These are phyloP conservation scores for Bubalus kerabau DNA, from an alignment of 2,113 vertebrate species.

Conservation along the genomic window DNA sequence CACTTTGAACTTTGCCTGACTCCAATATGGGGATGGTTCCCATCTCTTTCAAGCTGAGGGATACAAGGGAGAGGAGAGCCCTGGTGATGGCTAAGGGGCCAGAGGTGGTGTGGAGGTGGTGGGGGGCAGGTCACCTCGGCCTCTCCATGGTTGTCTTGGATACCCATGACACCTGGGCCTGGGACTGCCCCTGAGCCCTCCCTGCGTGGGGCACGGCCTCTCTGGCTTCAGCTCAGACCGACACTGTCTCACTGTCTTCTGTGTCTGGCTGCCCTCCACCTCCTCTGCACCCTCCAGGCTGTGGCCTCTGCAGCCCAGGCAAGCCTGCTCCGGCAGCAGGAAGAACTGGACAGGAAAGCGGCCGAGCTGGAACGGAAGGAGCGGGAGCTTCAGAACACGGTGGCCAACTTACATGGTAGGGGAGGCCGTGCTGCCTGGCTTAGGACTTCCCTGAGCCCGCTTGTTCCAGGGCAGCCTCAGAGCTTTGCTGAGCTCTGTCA, in stretches of 20 bases:
- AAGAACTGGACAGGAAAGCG: constrained; percentile 94
- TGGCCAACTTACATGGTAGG: constrained; percentile 79
- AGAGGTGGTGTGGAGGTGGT: not conserved
- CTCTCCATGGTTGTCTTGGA: not conserved
- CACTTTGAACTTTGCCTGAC: not conserved
- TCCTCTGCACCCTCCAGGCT: constrained; percentile 73
- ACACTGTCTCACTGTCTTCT: not conserved
- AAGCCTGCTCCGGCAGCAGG: constrained; percentile 92
- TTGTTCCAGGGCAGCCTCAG: not conserved
- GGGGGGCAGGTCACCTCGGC: not conserved
- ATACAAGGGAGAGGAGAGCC: not conserved
- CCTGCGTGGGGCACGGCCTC: not conserved
- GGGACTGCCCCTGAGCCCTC: not conserved
- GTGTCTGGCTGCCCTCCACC: not conserved
- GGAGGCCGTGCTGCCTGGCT: not conserved
- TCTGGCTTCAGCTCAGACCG: not conserved
- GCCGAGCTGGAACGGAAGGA: constrained; percentile 95
- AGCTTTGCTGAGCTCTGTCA: not conserved
- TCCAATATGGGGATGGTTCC: not conserved
- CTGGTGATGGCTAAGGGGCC: not conserved
- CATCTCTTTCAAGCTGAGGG: not conserved
- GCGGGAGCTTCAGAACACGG: constrained; percentile 85
- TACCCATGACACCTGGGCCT: not conserved
- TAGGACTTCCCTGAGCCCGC: not conserved
- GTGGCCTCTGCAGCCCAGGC: constrained; percentile 88